A percentile compares a stretch with the other conserved stretches of the same genome.
phyloP scores from a whole-genome alignment of 2,888 invertebrate genomes.

The Zele albiditarsus region DNA sequence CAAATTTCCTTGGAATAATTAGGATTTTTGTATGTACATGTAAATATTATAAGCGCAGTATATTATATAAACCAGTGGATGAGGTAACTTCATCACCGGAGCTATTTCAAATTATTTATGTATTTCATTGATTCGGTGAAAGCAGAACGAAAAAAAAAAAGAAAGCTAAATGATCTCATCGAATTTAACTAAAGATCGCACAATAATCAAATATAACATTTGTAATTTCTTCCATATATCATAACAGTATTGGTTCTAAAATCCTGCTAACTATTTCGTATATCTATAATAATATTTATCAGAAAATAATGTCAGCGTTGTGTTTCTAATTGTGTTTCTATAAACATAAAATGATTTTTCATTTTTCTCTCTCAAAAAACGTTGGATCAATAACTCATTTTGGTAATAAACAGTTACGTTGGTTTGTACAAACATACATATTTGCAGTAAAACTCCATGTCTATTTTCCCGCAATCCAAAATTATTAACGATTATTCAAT shows the following conservation, averaged over 20 bases:
- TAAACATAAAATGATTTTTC: slow-evolving; percentile 35
- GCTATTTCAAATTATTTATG: slow-evolving; percentile 6
- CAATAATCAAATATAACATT: slow-evolving; percentile 42
- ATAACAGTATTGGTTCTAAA: slow-evolving; percentile 25
- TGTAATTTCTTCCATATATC: slow-evolving; percentile 28
- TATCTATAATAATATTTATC: not conserved
- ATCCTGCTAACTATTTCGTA: slow-evolving; percentile 12
- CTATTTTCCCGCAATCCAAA: not conserved
- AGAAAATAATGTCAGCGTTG: slow-evolving; percentile 9
- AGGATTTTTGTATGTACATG: slow-evolving; percentile 57
- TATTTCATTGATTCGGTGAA: not conserved
- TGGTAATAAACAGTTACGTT: slow-evolving; percentile 54
- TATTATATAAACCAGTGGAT: slow-evolving; percentile 47
- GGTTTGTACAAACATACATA: slow-evolving; percentile 43
- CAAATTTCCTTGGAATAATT: slow-evolving; percentile 24
- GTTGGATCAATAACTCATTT: slow-evolving; percentile 29
- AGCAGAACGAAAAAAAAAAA: slow-evolving; percentile 14
- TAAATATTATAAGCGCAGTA: slow-evolving; percentile 57
- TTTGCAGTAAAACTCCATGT: not conserved
- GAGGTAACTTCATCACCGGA: slow-evolving; percentile 20
- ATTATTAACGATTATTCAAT: not conserved
- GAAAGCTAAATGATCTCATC: slow-evolving; percentile 10
- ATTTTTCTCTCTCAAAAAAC: slow-evolving; percentile 34
- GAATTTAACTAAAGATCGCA: slow-evolving; percentile 38
- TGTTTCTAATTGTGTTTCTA: not conserved